These are phyloP conservation scores for Phengaris alcon DNA, from an alignment of 2,888 invertebrate genomes.

Conservation along the genomic window DNA sequence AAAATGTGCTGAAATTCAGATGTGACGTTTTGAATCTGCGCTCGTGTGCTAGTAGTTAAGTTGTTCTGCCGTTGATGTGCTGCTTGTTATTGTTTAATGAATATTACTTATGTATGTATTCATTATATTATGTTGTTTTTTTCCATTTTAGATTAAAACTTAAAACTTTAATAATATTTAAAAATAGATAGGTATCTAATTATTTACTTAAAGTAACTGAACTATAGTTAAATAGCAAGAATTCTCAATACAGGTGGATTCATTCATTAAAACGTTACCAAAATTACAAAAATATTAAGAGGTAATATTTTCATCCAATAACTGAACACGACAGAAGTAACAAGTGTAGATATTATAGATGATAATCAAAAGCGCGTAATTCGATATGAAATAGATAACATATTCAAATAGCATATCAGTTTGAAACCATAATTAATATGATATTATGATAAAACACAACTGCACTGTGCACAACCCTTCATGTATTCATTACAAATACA, in stretches of 20 bases:
- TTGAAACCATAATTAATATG: conserved; percentile 28
- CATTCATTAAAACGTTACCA: too few relatives aligned
- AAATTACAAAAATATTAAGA: not conserved
- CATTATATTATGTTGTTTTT: too few relatives aligned
- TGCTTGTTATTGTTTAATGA: conserved; percentile 3
- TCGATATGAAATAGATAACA: conserved; percentile 23
- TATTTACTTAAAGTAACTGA: too few relatives aligned
- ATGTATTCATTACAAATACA: conserved; percentile 23
- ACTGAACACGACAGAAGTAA: not conserved
- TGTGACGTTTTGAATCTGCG: conserved; percentile 52
- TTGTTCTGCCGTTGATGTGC: conserved; percentile 41
- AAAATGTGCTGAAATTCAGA: conserved; percentile 60
- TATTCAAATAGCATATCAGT: conserved; percentile 10
- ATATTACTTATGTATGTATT: not conserved
- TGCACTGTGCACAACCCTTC: conserved; percentile 17
- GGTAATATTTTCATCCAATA: not conserved
- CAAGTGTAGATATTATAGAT: not conserved
- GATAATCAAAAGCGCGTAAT: not conserved
- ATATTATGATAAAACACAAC: conserved; percentile 24
- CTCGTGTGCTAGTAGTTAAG: conserved; percentile 47
- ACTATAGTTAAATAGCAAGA: too few relatives aligned
- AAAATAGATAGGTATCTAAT: too few relatives aligned
- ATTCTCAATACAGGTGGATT: too few relatives aligned
- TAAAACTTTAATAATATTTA: too few relatives aligned
- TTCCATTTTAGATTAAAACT: too few relatives aligned